Percentiles rank a stretch among this genome's conserved stretches.
Evolutionary conservation across 2,797 vertebrate genomes (phyloP).

Genomic region (Eulemur albifrons): DNA sequence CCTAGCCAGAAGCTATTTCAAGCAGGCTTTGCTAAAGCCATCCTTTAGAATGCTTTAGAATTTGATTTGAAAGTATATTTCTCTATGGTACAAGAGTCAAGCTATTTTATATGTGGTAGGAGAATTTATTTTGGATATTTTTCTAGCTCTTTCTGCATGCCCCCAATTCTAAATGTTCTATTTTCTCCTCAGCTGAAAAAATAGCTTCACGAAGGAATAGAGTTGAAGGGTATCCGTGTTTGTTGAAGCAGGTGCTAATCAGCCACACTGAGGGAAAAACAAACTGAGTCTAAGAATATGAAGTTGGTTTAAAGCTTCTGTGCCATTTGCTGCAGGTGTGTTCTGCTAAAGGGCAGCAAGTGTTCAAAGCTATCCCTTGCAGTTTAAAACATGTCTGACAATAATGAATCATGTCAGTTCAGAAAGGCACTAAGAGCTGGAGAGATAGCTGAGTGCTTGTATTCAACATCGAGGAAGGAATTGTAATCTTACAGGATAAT

Average conservation of each 20-base stretch:
- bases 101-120: neutral
- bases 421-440: neutral
- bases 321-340: neutral
- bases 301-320: neutral
- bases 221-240: neutral
- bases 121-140: neutral
- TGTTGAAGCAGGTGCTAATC: neutral
- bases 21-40: neutral
- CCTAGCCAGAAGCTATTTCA: constrained; percentile 9
- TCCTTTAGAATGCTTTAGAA: neutral
- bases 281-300: neutral
- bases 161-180: neutral
- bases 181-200: neutral
- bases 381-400: neutral
- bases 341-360: neutral
- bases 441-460: neutral
- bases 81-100: neutral
- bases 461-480: neutral
- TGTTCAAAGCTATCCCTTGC: neutral
- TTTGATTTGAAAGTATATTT: constrained; percentile 26
- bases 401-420: neutral
- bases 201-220: neutral
- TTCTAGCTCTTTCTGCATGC: neutral
- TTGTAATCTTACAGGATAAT: neutral
- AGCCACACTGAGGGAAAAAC: neutral